phyloP scores from a whole-genome alignment of 2,888 invertebrate species.

The Dicyrtomina minuta region DNA sequence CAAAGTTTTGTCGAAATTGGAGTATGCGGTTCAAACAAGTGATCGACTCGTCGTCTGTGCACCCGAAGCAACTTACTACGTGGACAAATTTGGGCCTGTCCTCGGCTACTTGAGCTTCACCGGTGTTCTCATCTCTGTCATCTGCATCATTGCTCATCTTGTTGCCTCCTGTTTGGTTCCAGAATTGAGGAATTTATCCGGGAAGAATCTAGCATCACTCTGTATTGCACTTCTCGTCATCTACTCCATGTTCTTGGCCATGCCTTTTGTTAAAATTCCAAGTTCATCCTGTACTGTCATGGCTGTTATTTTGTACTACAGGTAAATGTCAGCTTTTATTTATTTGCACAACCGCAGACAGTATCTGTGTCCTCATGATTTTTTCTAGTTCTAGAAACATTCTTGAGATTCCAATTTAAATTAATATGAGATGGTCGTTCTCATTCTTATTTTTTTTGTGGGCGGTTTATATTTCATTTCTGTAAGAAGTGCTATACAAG shows the following conservation, averaged over 20 bases:
- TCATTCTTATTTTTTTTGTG: too few species aligned
- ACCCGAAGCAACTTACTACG: constrained; percentile 54
- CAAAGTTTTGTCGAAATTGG: constrained; percentile 54
- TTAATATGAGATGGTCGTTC: too few species aligned
- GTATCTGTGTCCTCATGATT: too few species aligned
- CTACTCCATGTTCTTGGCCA: constrained; percentile 59
- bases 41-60: constrained; percentile 56
- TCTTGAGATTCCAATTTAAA: too few species aligned
- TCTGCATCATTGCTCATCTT: constrained; percentile 59
- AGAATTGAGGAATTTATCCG: constrained; percentile 60
- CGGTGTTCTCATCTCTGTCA: constrained; percentile 59
- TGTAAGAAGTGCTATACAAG: too few species aligned
- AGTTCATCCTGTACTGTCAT: constrained; percentile 56
- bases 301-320: constrained; percentile 59
- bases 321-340: too few species aligned
- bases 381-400: constrained; percentile 4
- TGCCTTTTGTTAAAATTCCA: constrained; percentile 55
- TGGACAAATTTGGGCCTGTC: constrained; percentile 55
- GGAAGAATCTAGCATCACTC: constrained; percentile 61
- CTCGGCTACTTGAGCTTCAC: constrained; percentile 59
- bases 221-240: constrained; percentile 59
- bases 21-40: constrained; percentile 55
- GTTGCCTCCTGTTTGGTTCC: constrained; percentile 58
- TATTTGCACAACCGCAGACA: too few species aligned
- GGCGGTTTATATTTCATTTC: too few species aligned